Percentiles rank a stretch among this genome's conserved stretches.
Conservation (phyloP, 2,113 vertebrate genomes). For the Colossoma macropomum region DNA sequence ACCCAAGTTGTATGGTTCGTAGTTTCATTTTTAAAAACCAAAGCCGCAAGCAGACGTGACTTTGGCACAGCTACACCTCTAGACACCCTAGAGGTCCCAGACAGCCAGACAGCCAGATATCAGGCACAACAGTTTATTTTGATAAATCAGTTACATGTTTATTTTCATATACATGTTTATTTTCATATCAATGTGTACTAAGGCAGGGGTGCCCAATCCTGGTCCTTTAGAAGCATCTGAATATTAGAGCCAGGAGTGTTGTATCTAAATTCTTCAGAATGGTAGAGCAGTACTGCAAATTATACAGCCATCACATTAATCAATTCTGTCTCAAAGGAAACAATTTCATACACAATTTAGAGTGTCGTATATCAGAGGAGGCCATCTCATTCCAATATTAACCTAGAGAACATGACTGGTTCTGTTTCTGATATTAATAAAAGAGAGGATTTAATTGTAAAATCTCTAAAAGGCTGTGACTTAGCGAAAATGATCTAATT, state of each 20-base stretch:
- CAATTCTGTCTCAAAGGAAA: slow-evolving; percentile 17
- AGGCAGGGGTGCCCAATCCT: too few species aligned
- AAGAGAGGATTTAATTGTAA: background rate
- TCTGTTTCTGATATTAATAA: background rate
- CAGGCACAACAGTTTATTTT: too few species aligned
- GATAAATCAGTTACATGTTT: too few species aligned
- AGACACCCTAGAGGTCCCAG: background rate
- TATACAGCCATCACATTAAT: slow-evolving; percentile 15
- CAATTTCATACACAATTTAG: background rate
- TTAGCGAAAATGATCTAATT: background rate
- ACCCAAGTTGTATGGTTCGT: background rate
- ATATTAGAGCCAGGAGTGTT: too few species aligned
- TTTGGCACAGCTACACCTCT: background rate
- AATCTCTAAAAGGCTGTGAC: background rate
- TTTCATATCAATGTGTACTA: too few species aligned
- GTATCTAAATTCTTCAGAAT: too few species aligned
- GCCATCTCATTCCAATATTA: background rate
- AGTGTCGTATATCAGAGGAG: background rate
- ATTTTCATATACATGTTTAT: too few species aligned
- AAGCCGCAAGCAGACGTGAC: background rate
- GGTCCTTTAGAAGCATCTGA: background rate
- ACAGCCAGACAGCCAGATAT: background rate
- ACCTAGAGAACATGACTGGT: background rate
- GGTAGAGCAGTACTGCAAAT: slow-evolving; percentile 11
- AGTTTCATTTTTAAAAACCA: background rate